Base-by-base conservation (phyloP, 2,797 vertebrate species). In the Anguilla pacifica region DNA sequence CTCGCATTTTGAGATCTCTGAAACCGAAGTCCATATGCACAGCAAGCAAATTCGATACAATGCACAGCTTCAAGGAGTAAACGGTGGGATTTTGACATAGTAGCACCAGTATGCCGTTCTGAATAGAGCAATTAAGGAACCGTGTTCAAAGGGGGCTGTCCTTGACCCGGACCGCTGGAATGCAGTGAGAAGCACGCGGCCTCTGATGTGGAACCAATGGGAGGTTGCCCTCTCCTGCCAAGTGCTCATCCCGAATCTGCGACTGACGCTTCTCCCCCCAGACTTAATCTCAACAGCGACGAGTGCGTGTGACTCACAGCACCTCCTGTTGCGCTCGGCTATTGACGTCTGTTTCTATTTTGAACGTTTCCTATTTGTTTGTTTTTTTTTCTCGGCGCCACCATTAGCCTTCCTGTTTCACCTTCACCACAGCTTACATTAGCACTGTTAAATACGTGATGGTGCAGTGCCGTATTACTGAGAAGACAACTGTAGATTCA, bases 341-440 rank as follows among this genome's bases (percentile, higher is more conserved):
- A 46, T 81, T 81, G 77, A 49, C 22, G 77, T 49, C 49, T 2
- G 77, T 49, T 81, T 46, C 77, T 81, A 81, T 81, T 81, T 49
- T 51, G 19, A 82, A 82, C 11, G 79, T 51, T 49, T 82, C 13
- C 22, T 81, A 17, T 49, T 81, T 22, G 43, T 39, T 74, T 74
- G 31, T 31, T 74, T 17, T 7, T 43, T 43, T 19, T 31, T 13
- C 46, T 81, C 39, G 19, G 0, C 19, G 39, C 15, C 35, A n/a
- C 22, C 51, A 2, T 82, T 82, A 82, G 46, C 46, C 79, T 49
- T 51, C 79, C 79, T 82, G 79, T n/a, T 25, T 49, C 22, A 51
- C 19, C 43, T 82, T 51, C 19, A 82, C 46, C 43, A 6, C 79
- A 51, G 43, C 79, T 82, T 43, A 39, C 15, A 43, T 19, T 51